A percentile compares a stretch with the other conserved stretches of the same genome.
These are phyloP conservation scores for Heliconius hewitsoni DNA, from an alignment of 1,140 invertebrate species.

Conservation along the genomic window DNA sequence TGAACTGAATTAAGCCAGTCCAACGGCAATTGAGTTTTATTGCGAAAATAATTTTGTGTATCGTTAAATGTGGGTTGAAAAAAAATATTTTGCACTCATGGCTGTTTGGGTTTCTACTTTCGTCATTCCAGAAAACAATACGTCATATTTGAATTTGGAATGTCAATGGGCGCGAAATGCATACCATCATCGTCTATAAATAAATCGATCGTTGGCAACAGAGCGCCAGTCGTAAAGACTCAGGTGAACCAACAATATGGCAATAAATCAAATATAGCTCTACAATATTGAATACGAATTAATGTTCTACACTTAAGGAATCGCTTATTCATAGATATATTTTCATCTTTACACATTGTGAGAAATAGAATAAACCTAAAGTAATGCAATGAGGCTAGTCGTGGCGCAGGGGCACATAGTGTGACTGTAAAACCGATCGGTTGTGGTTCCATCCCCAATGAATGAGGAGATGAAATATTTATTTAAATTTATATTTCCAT, in stretches of 20 bases:
- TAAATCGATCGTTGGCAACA: constrained; percentile 43
- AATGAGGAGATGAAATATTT: no score
- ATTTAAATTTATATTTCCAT: no score
- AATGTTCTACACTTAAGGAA: background rate
- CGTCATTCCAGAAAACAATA: constrained; percentile 28
- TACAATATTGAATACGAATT: constrained; percentile 9
- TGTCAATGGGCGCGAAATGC: constrained; percentile 35
- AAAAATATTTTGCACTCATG: background rate
- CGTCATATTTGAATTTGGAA: constrained; percentile 45
- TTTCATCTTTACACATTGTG: no score
- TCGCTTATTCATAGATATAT: background rate
- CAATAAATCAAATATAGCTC: constrained; percentile 44
- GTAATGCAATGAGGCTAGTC: no score
- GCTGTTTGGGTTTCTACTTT: constrained; percentile 28
- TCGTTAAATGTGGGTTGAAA: constrained; percentile 23
- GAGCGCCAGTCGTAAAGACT: constrained; percentile 44
- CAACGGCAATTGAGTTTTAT: constrained; percentile 32
- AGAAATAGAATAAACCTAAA: no score
- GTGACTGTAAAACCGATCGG: no score
- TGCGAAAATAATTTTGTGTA: constrained; percentile 20
- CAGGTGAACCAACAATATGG: constrained; percentile 45
- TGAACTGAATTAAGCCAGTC: constrained; percentile 18
- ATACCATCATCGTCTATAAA: constrained; percentile 44
- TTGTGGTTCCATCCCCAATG: no score
- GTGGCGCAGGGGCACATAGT: no score